phyloP scores from a whole-genome alignment of 2,888 invertebrate genomes.

The Andrena camellia region DNA sequence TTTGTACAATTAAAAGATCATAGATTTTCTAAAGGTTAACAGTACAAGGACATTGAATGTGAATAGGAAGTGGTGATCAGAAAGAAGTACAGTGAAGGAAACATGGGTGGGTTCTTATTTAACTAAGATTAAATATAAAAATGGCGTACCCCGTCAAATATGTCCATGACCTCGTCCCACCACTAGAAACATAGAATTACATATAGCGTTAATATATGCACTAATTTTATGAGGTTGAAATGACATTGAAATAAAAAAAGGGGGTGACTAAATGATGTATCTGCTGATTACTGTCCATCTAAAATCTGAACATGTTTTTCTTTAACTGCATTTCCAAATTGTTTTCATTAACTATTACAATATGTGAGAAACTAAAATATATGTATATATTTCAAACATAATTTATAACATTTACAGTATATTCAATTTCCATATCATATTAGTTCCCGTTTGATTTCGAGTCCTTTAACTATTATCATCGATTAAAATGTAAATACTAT shows the following conservation, averaged over 20 bases:
- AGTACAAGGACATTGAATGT: background rate
- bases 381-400: no score
- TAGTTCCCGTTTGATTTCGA: no score
- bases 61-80: constrained; percentile 1
- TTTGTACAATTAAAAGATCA: background rate
- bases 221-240: constrained; percentile 61
- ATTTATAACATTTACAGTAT: no score
- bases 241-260: constrained; percentile 60
- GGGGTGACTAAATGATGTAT: constrained; percentile 53
- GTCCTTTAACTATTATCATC: no score
- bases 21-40: background rate
- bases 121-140: constrained; percentile 77
- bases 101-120: constrained; percentile 39
- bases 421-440: no score
- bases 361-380: background rate
- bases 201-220: constrained; percentile 82
- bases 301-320: constrained; percentile 2
- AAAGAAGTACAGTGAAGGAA: constrained; percentile 21
- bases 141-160: constrained; percentile 96
- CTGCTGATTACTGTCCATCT: constrained; percentile 50
- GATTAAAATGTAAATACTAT: no score
- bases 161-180: constrained; percentile 98
- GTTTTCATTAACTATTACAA: background rate
- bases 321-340: background rate
- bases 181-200: constrained; percentile 93